phyloP scores from a whole-genome alignment of 2,888 invertebrate genomes.

The Rhodophaea formosa region DNA sequence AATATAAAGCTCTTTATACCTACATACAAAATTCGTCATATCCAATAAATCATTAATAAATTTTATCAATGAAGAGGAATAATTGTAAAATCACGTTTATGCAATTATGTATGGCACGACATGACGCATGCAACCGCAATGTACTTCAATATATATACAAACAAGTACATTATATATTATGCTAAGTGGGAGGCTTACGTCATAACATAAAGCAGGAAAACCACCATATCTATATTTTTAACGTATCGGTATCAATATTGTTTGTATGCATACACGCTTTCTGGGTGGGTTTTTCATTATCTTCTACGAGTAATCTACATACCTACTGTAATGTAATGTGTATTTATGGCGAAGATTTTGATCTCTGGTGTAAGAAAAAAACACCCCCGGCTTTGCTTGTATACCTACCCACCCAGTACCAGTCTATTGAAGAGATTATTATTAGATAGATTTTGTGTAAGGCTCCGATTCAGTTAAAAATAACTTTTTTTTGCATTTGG shows the following conservation, averaged over 20 bases:
- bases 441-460: no score
- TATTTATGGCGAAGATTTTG: no score
- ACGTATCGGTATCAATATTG: neutral
- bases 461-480: no score
- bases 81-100: constrained; percentile 11
- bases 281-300: neutral
- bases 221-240: neutral
- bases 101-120: constrained; percentile 8
- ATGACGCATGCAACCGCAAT: constrained; percentile 11
- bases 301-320: no score
- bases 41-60: constrained; percentile 33
- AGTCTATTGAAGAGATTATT: no score
- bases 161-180: neutral
- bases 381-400: no score
- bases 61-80: constrained; percentile 13
- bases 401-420: no score
- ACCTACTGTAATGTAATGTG: no score
- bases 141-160: constrained; percentile 7
- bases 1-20: no score
- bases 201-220: constrained; percentile 3
- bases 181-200: neutral
- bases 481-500: no score
- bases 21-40: no score
- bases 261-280: neutral
- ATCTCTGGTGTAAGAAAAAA: no score